These are phyloP conservation scores for Bembecia ichneumoniformis DNA, from an alignment of 2,888 invertebrate species.

Conservation along the genomic window DNA sequence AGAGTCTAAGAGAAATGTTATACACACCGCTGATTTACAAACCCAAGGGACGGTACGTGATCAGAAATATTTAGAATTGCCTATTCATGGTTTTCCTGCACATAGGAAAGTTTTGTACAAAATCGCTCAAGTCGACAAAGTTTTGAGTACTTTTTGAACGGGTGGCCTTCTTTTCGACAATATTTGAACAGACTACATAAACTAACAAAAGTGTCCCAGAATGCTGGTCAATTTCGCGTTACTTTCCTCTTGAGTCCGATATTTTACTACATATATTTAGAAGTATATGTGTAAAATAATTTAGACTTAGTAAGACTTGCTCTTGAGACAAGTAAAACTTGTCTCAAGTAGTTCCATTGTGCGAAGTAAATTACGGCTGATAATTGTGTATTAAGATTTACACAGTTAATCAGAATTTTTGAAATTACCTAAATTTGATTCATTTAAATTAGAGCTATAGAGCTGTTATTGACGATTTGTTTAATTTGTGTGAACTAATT, in stretches of 20 bases:
- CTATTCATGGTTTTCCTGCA: slow-evolving; percentile 47
- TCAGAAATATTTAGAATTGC: slow-evolving; percentile 52
- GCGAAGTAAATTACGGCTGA: no score
- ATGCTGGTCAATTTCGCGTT: background rate
- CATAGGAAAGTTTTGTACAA: slow-evolving; percentile 36
- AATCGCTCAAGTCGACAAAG: slow-evolving; percentile 22
- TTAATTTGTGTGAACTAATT: no score
- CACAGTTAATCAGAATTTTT: no score
- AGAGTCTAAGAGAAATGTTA: no score
- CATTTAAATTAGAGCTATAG: no score
- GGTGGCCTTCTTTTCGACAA: slow-evolving; percentile 15
- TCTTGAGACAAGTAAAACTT: no score
- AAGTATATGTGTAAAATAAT: no score
- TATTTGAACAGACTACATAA: background rate
- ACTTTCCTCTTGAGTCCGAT: background rate
- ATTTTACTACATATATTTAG: background rate
- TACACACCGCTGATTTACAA: background rate
- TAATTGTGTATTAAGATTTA: no score
- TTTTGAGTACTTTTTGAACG: slow-evolving; percentile 23
- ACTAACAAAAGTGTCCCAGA: background rate
- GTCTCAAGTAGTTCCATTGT: no score
- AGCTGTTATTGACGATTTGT: no score
- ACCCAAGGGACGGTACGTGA: slow-evolving; percentile 51
- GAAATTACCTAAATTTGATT: no score
- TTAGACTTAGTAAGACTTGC: no score